These are phyloP conservation scores for Boleophthalmus pectinirostris DNA, from an alignment of 2,113 vertebrate genomes.

Conservation along the genomic window DNA sequence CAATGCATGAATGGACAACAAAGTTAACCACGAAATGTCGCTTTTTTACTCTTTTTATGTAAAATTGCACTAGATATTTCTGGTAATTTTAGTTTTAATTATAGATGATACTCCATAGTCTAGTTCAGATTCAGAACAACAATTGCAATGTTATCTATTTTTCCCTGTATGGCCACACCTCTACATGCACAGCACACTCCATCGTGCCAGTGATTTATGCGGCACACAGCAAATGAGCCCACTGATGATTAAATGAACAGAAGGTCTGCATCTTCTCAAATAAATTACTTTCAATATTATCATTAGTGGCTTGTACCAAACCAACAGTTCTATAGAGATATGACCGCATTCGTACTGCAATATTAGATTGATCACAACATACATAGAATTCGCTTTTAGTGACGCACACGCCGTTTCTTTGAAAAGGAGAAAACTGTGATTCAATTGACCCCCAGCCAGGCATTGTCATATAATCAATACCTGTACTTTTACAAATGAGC, in stretches of 20 bases:
- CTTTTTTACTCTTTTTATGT: too few relatives aligned
- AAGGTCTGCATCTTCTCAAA: slow-evolving; percentile 28
- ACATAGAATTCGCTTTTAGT: background rate
- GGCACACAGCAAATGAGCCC: slow-evolving; percentile 14
- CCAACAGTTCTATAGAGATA: slow-evolving; percentile 6
- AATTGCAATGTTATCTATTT: too few relatives aligned
- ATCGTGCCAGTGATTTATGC: background rate
- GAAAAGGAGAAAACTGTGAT: background rate
- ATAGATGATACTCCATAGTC: too few relatives aligned
- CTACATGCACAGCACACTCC: too few relatives aligned
- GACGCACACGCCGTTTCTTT: background rate
- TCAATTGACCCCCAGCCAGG: slow-evolving; percentile 26
- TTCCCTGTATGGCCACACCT: too few relatives aligned
- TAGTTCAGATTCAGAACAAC: too few relatives aligned
- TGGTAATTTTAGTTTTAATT: too few relatives aligned
- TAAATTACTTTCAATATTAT: slow-evolving; percentile 18
- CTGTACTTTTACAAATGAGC: slow-evolving; percentile 4
- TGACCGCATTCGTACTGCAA: background rate
- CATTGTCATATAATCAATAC: slow-evolving; percentile 23
- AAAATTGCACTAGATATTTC: too few relatives aligned
- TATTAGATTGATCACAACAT: background rate
- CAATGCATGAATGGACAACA: too few relatives aligned
- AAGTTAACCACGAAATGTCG: too few relatives aligned
- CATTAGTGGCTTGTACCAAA: slow-evolving; percentile 23
- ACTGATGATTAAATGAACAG: slow-evolving; percentile 21